A percentile compares a stretch with the other conserved stretches of the same genome.
These are phyloP conservation scores for Ectobius pallidus DNA, from an alignment of 2,888 invertebrate genomes.

Conservation along the genomic window DNA sequence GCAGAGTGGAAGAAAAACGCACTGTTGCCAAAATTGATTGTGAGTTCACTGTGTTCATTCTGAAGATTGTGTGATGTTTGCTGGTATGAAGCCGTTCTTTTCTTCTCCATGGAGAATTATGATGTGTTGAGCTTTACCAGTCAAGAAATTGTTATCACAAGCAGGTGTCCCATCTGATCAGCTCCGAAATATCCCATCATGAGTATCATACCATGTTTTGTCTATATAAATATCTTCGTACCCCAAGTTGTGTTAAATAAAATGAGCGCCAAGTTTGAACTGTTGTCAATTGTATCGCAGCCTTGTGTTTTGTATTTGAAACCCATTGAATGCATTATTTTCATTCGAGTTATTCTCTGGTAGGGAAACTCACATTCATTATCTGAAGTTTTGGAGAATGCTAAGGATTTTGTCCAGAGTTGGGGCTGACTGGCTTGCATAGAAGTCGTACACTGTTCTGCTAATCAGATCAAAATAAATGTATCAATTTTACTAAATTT, in stretches of 20 bases:
- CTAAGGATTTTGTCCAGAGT: background rate
- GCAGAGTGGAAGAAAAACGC: no score
- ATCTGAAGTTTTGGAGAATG: background rate
- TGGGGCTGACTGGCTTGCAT: background rate
- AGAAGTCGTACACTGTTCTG: no score
- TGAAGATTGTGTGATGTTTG: no score
- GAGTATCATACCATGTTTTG: background rate
- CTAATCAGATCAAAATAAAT: background rate
- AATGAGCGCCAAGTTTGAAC: background rate
- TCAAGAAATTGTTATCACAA: conserved; percentile 8
- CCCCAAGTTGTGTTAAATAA: background rate
- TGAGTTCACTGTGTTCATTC: no score
- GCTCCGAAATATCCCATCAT: background rate
- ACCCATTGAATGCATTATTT: background rate
- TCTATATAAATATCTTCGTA: background rate
- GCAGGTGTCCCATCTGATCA: background rate
- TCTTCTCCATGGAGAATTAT: background rate
- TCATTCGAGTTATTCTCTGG: no score
- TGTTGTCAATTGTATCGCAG: background rate
- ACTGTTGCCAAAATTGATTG: no score
- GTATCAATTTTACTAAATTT: background rate
- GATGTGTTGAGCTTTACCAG: background rate
- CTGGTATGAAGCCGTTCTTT: background rate
- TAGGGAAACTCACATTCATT: background rate
- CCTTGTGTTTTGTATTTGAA: conserved; percentile 3